phyloP scores from a whole-genome alignment of 1,140 invertebrate genomes.

The Odontomachus brunneus region DNA sequence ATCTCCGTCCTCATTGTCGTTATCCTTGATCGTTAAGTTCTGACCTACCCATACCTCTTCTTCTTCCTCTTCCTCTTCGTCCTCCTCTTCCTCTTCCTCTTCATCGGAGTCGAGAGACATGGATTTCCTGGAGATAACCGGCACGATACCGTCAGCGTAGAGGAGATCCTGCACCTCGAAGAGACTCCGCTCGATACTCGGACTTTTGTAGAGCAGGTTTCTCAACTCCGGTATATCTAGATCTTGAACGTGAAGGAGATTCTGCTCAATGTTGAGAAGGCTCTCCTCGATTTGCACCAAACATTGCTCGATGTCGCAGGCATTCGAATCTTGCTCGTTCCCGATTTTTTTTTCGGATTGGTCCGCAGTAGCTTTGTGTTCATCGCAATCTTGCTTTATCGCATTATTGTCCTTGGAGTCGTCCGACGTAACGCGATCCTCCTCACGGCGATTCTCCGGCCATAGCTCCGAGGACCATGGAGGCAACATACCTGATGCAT shows the following conservation, averaged over 20 bases:
- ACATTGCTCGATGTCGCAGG: conserved; percentile 79
- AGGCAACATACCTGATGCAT: conserved; percentile 1
- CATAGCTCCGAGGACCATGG: conserved; percentile 48
- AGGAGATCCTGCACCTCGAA: conserved; percentile 74
- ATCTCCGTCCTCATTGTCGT: conserved; percentile 65
- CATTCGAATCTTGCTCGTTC: conserved; percentile 20
- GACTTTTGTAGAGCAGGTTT: conserved; percentile 76
- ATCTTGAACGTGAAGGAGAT: conserved; percentile 77
- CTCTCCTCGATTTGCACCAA: conserved; percentile 80
- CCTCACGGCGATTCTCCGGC: conserved; percentile 6
- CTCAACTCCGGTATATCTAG: conserved; percentile 78
- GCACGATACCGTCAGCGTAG: conserved; percentile 67
- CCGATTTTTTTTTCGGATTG: not conserved
- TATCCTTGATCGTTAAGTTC: conserved; percentile 57
- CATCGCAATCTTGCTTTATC: not conserved
- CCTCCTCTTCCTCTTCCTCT: conserved; percentile 37
- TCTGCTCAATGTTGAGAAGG: conserved; percentile 79
- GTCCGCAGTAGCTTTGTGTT: not conserved
- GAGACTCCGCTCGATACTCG: conserved; percentile 75
- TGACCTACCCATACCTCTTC: conserved; percentile 56
- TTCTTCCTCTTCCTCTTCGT: conserved; percentile 62
- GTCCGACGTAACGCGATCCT: not conserved
- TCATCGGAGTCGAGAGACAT: conserved; percentile 57
- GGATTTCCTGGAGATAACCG: conserved; percentile 51
- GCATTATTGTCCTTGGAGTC: not conserved